Conservation (phyloP, 2,888 invertebrate genomes). For the Chorisops tibialis region DNA sequence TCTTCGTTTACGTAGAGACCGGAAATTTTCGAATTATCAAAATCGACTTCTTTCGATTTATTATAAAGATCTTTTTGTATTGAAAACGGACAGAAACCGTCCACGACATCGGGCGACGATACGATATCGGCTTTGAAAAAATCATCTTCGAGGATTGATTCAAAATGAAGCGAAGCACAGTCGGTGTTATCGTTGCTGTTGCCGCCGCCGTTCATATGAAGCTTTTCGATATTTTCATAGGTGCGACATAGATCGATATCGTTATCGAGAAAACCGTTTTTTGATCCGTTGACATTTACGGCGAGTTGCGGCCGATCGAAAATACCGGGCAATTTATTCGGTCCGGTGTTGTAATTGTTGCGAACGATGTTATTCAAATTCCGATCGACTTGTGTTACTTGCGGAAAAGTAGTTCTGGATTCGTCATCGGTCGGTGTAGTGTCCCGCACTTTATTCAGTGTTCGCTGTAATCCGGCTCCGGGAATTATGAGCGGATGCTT, state of each 20-base stretch:
- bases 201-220: background rate
- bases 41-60: constrained; percentile 44
- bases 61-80: constrained; percentile 50
- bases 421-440: constrained; percentile 50
- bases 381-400: constrained; percentile 27
- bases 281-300: background rate
- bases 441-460: constrained; percentile 58
- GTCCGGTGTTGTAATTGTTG: constrained; percentile 27
- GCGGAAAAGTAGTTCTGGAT: constrained; percentile 32
- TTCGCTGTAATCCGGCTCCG: constrained; percentile 60
- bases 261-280: background rate
- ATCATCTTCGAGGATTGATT: constrained; percentile 50
- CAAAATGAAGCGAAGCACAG: constrained; percentile 51
- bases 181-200: constrained; percentile 38
- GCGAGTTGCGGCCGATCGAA: background rate
- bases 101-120: constrained; percentile 50
- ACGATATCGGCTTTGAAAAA: constrained; percentile 44
- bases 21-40: constrained; percentile 43
- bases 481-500: constrained; percentile 80
- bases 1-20: constrained; percentile 46
- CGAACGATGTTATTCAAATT: constrained; percentile 25
- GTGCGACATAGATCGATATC: background rate
- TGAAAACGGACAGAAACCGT: constrained; percentile 50
- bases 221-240: constrained; percentile 16
- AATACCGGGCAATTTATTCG: constrained; percentile 28